Conservation (phyloP, 1,140 invertebrate genomes). For the Drosophila gunungcola region DNA sequence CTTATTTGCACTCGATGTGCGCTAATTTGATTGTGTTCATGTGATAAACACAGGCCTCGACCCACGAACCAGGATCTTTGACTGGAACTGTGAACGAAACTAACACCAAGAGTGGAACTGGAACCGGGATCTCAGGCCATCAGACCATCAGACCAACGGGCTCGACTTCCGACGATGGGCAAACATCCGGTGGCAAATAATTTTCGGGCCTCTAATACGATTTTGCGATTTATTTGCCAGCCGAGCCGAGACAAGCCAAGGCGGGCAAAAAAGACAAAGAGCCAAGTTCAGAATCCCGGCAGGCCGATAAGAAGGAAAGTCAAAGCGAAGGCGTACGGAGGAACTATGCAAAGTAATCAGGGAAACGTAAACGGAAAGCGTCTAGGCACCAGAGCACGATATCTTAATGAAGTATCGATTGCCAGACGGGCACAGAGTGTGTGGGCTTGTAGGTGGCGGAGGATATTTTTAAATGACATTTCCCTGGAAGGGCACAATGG, state of each 20-base stretch:
- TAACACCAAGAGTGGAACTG: slow-evolving; percentile 2
- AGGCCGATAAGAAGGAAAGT: slow-evolving; percentile 57
- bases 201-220: slow-evolving; percentile 65
- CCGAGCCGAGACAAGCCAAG: slow-evolving; percentile 15
- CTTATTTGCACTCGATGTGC: slow-evolving; percentile 81
- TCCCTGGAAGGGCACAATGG: slow-evolving; percentile 55
- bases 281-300: slow-evolving; percentile 34
- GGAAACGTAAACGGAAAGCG: slow-evolving; percentile 84
- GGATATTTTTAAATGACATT: slow-evolving; percentile 79
- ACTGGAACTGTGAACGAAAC: slow-evolving; percentile 5
- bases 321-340: slow-evolving; percentile 25
- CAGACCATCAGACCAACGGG: slow-evolving; percentile 17
- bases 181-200: slow-evolving; percentile 82
- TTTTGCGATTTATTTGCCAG: slow-evolving; percentile 81
- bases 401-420: slow-evolving; percentile 85
- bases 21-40: slow-evolving; percentile 83
- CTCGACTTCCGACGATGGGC: slow-evolving; percentile 42
- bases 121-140: slow-evolving; percentile 17
- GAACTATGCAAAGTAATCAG: slow-evolving; percentile 84
- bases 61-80: slow-evolving; percentile 6
- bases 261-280: slow-evolving; percentile 60
- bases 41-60: slow-evolving; percentile 70
- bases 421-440: slow-evolving; percentile 21
- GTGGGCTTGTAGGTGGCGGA: slow-evolving; percentile 23
- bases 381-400: slow-evolving; percentile 82